These are phyloP conservation scores for Norana najaformis DNA, from an alignment of 2,888 invertebrate species.

Conservation along the genomic window DNA sequence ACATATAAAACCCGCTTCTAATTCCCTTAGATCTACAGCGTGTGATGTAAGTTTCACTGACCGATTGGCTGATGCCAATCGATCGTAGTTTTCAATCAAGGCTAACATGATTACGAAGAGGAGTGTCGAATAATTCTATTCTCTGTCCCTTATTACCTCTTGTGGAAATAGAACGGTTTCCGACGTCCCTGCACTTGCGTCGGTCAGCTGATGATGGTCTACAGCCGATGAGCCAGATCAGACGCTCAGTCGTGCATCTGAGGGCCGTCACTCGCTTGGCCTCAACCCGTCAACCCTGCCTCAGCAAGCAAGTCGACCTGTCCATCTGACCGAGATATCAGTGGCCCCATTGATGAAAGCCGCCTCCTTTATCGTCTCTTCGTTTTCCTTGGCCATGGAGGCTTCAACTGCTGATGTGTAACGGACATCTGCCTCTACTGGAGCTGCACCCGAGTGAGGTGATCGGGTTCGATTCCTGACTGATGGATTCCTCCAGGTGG, in stretches of 20 bases:
- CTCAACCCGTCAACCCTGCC: too few relatives aligned
- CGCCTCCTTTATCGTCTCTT: neutral
- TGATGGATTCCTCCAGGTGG: neutral
- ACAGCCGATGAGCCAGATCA: neutral
- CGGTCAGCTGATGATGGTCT: neutral
- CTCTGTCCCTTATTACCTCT: neutral
- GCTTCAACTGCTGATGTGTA: neutral
- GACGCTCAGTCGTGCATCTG: neutral
- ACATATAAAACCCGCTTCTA: neutral
- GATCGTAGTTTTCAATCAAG: neutral
- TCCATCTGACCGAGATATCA: neutral
- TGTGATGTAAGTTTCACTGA: neutral
- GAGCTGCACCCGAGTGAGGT: neutral
- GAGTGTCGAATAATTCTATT: neutral
- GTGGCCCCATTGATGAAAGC: neutral
- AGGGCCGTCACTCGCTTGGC: neutral
- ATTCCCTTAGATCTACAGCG: neutral
- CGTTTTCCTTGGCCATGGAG: neutral
- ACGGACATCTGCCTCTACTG: neutral
- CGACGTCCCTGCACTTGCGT: neutral
- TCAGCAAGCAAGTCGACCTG: neutral
- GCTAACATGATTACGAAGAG: neutral
- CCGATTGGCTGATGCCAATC: neutral
- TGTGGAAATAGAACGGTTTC: neutral
- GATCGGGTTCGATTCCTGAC: constrained; percentile 5